Evolutionary conservation across 1,140 invertebrate species (phyloP).

Genomic region (Orius insidiosus): DNA sequence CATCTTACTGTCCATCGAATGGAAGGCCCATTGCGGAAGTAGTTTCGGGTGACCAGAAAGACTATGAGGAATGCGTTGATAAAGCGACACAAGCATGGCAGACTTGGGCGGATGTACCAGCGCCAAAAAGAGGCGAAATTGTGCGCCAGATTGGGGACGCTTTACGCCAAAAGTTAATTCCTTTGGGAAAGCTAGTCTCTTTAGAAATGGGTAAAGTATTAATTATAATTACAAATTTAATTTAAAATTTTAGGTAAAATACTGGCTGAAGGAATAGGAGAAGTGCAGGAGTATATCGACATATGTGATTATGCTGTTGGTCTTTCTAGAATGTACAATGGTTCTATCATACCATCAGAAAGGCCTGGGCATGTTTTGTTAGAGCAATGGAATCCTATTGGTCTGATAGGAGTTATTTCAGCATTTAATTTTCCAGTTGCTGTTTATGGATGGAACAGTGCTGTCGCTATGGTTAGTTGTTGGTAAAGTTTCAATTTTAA

Average conservation of each 20-base stretch:
- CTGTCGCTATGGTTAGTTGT: slow-evolving; percentile 68
- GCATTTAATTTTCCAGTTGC: slow-evolving; percentile 98
- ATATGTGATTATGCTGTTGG: slow-evolving; percentile 97
- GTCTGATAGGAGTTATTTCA: slow-evolving; percentile 88
- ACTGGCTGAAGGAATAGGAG: slow-evolving; percentile 71
- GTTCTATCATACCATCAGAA: slow-evolving; percentile 80
- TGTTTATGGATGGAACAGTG: slow-evolving; percentile 98
- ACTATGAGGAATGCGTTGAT: slow-evolving; percentile 60
- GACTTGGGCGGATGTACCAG: slow-evolving; percentile 64
- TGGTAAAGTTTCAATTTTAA: neutral
- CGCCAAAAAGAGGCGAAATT: slow-evolving; percentile 82
- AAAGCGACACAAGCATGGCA: slow-evolving; percentile 62
- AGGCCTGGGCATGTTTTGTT: slow-evolving; percentile 75
- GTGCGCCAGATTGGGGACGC: slow-evolving; percentile 91
- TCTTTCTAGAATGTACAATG: slow-evolving; percentile 78
- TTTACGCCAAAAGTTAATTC: slow-evolving; percentile 63
- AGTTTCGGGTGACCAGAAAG: slow-evolving; percentile 46
- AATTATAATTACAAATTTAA: too few species aligned
- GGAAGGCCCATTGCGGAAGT: slow-evolving; percentile 80
- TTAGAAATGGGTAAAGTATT: slow-evolving; percentile 64
- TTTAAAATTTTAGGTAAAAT: slow-evolving; percentile 71
- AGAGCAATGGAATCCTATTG: slow-evolving; percentile 91
- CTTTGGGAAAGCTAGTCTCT: slow-evolving; percentile 77
- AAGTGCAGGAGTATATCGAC: slow-evolving; percentile 96
- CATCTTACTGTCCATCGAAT: slow-evolving; percentile 64